Evolutionary conservation across 2,113 vertebrate species (phyloP).

Genomic region (Genyomyrus donnyi): DNA sequence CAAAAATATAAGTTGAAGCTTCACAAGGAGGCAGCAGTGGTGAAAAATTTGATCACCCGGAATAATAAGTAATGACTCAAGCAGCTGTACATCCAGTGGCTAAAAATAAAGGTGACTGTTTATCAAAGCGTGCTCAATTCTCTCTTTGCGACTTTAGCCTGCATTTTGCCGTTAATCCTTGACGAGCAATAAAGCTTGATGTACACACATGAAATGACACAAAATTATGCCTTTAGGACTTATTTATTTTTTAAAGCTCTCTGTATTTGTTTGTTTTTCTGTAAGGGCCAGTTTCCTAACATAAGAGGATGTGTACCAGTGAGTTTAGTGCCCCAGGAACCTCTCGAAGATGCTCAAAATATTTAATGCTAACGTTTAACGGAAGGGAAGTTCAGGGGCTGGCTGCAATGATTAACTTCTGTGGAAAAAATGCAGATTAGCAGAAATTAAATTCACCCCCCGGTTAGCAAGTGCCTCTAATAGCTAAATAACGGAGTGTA

Average conservation of each 20-base stretch:
- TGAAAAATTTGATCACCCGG: not conserved
- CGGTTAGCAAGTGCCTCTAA: conserved; percentile 31
- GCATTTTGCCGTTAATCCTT: not conserved
- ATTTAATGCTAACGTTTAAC: not conserved
- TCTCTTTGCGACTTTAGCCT: not conserved
- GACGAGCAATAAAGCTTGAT: not conserved
- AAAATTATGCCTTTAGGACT: not conserved
- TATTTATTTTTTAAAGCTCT: not conserved
- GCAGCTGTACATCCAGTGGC: not conserved
- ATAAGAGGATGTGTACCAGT: not conserved
- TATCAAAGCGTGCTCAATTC: not conserved
- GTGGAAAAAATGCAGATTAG: conserved; percentile 21
- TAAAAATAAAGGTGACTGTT: conserved; percentile 5
- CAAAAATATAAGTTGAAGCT: not conserved
- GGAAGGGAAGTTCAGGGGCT: not conserved
- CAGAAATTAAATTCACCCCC: conserved; percentile 38
- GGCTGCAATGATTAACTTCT: not conserved
- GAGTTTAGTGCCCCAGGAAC: not conserved
- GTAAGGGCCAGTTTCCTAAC: not conserved
- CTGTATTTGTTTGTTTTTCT: not conserved
- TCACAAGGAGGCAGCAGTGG: not conserved
- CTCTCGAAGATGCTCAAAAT: not conserved
- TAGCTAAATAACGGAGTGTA: conserved; percentile 40
- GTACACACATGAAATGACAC: not conserved
- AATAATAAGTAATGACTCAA: not conserved